phyloP scores from a whole-genome alignment of 1,140 invertebrate genomes.

The Lasioglossum albipes region DNA sequence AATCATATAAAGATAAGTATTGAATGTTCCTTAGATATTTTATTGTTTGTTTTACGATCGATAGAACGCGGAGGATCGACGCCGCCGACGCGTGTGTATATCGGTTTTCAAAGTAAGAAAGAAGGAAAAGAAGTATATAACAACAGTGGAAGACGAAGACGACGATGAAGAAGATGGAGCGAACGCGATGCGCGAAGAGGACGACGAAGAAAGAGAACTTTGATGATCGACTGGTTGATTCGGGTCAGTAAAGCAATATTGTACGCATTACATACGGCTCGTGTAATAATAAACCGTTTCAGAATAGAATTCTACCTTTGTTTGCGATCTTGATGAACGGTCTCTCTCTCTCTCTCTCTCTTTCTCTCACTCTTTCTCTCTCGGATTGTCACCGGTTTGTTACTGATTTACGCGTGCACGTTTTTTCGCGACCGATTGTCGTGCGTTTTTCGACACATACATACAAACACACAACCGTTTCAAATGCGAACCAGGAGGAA shows the following conservation, averaged over 20 bases:
- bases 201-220: not conserved
- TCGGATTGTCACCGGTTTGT: not conserved
- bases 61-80: conserved; percentile 5
- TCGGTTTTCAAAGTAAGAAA: conserved; percentile 21
- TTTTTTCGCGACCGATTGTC: conserved; percentile 2
- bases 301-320: conserved; percentile 53
- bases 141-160: no score
- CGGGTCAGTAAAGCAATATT: conserved; percentile 51
- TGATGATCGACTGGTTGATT: conserved; percentile 45
- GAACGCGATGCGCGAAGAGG: no score
- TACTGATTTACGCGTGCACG: conserved; percentile 18
- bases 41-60: conserved; percentile 50
- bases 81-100: conserved; percentile 24
- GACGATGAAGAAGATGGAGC: no score
- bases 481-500: conserved; percentile 10
- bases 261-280: conserved; percentile 51
- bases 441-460: not conserved
- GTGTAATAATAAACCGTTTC: conserved; percentile 53
- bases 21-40: conserved; percentile 61
- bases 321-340: conserved; percentile 31
- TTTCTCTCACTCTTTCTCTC: no score
- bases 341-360: no score
- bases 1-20: conserved; percentile 53
- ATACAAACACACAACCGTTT: not conserved
- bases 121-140: not conserved